Conservation (phyloP, 2,888 invertebrate species). For the Ectropis crepuscularia region DNA sequence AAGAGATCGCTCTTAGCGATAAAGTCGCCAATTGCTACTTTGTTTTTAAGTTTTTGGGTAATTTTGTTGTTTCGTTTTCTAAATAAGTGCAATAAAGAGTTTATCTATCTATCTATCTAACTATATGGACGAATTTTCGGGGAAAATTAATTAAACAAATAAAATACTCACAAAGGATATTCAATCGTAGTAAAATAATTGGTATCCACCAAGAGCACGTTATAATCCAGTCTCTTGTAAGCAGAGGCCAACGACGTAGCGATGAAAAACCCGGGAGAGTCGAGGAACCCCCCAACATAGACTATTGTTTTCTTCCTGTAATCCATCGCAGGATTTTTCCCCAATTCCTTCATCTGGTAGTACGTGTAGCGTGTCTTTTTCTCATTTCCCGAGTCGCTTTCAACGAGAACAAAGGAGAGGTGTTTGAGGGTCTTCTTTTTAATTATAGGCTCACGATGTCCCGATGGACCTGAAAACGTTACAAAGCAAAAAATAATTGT, state of each 20-base stretch:
- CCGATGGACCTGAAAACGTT: slow-evolving; percentile 63
- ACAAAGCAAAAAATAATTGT: background rate
- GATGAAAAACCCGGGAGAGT: slow-evolving; percentile 55
- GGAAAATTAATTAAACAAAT: background rate
- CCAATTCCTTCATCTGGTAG: slow-evolving; percentile 49
- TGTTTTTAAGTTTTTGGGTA: no score
- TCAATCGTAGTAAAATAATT: slow-evolving; percentile 59
- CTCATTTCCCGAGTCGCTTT: slow-evolving; percentile 35
- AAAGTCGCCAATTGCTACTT: no score
- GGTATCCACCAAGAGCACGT: slow-evolving; percentile 58
- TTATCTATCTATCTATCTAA: no score
- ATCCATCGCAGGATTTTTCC: slow-evolving; percentile 52
- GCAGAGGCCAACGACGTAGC: slow-evolving; percentile 44
- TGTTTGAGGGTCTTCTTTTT: slow-evolving; percentile 56
- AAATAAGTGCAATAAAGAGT: no score
- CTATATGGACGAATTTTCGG: no score
- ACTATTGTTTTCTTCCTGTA: slow-evolving; percentile 60
- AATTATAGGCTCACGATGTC: slow-evolving; percentile 55
- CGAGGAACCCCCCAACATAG: slow-evolving; percentile 66
- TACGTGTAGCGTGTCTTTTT: slow-evolving; percentile 59
- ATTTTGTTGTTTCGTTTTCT: no score
- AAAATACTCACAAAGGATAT: slow-evolving; percentile 65
- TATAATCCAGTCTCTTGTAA: slow-evolving; percentile 62
- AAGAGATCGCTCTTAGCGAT: no score
- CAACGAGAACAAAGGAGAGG: slow-evolving; percentile 53